Evolutionary conservation across 1,140 invertebrate genomes (phyloP), one percentile per base, ranked within the genome.

Genomic region (Anastrepha ludens): DNA sequence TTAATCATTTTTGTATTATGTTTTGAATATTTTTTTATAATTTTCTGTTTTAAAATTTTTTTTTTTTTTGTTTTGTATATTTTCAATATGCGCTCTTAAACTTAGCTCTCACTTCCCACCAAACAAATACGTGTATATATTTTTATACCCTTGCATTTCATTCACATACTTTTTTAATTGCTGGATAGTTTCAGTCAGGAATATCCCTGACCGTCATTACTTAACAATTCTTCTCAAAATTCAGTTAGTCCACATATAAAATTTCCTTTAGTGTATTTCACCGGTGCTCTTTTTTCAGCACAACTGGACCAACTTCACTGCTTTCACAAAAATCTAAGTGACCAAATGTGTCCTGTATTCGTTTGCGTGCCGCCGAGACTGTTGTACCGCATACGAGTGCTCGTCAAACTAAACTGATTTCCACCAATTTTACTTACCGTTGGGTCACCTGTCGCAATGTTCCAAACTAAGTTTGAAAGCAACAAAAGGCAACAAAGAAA

Each of bases 391-490:
- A 41, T 44, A 58, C 85, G 59, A 86, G 58, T 29, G 59, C 17
- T 50, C 58, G 59, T 86, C 59, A 44, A 86, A 86, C n/a, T 86
- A 74, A 85, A 88, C 88, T 88, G 60, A 88, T 55, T 85, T 67
- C 47, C n/a, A 20, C 59, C 47, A 64, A 64, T 62, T 67, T 85
- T 87, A 39, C 86, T 67, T 87, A 87, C 13, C 87, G 74, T 87
- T 88, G 58, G 87, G 89, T 90, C 90, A 92, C 91, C 91, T 92
- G 91, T 91, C 91, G 91, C 91, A 92, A 91, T 88, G 64, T 55
- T 67, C 17, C 9, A 88, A 91, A 90, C 90, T 91, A 89, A 89
- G 88, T 90, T 91, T 92, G 85, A 90, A 55, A 70, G 89, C 91
- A 90, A 91, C 90, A 90, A 90, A 90, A 90, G 89, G 86, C 87